Evolutionary conservation across 2,888 invertebrate species (phyloP).

Genomic region (Drosophila dives): DNA sequence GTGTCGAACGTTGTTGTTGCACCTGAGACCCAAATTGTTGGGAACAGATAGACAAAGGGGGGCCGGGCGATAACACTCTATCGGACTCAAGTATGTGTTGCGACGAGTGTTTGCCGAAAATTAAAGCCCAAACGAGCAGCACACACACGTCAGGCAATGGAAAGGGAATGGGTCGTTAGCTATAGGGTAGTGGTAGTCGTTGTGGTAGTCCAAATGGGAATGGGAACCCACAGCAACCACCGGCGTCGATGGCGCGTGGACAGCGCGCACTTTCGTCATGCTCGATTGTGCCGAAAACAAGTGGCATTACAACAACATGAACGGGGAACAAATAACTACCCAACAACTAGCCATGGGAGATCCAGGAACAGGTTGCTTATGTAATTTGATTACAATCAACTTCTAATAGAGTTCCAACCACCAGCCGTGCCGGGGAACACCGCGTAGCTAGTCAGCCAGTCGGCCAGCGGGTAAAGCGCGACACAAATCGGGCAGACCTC

Average conservation of each 20-base stretch:
- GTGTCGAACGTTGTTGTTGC: constrained; percentile 46
- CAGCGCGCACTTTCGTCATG: constrained; percentile 74
- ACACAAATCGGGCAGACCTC: not conserved
- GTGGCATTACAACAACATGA: constrained; percentile 56
- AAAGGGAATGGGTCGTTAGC: constrained; percentile 4
- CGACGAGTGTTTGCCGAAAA: constrained; percentile 62
- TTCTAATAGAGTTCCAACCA: constrained; percentile 79
- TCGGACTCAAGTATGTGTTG: constrained; percentile 26
- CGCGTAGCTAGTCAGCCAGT: not conserved
- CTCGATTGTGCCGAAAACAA: constrained; percentile 80
- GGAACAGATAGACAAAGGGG: constrained; percentile 12
- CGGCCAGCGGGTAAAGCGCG: not conserved
- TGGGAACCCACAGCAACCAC: constrained; percentile 66
- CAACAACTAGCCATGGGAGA: constrained; percentile 38
- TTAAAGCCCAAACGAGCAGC: constrained; percentile 64
- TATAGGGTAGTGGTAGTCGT: constrained; percentile 1
- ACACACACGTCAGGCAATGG: constrained; percentile 18
- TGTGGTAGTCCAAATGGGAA: constrained; percentile 10
- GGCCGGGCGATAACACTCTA: constrained; percentile 14
- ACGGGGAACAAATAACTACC: constrained; percentile 19
- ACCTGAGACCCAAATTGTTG: constrained; percentile 51
- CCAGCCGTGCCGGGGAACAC: constrained; percentile 20
- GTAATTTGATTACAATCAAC: constrained; percentile 83
- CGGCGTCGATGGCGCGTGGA: constrained; percentile 68
- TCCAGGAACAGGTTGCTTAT: constrained; percentile 81